Evolutionary conservation across 2,888 invertebrate genomes (phyloP).

Genomic region (Crocallis elinguaria): DNA sequence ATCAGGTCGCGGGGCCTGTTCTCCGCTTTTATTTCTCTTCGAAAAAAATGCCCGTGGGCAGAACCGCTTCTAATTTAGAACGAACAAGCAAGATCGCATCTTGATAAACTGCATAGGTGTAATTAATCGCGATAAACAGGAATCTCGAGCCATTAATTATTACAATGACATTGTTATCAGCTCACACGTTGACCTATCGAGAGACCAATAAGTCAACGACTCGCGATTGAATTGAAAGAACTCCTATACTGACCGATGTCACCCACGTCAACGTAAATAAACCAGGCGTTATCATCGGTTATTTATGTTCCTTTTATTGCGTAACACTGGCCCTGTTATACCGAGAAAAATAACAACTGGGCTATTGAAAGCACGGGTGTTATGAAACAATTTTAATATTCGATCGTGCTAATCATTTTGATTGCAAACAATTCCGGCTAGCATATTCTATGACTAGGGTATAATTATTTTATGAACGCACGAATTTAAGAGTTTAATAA

Average conservation of each 20-base stretch:
- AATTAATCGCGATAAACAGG: constrained; percentile 50
- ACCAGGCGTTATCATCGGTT: constrained; percentile 43
- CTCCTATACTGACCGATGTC: constrained; percentile 54
- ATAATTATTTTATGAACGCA: too few species aligned
- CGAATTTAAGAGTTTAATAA: too few species aligned
- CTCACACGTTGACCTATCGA: constrained; percentile 64
- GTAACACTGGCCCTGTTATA: constrained; percentile 37
- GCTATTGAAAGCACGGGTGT: too few species aligned
- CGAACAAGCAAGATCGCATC: constrained; percentile 18
- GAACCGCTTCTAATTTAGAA: constrained; percentile 56
- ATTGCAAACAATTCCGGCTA: too few species aligned
- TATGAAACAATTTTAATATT: not conserved
- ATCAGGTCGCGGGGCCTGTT: constrained; percentile 65
- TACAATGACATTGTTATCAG: constrained; percentile 73
- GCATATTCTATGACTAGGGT: too few species aligned
- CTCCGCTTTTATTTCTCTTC: constrained; percentile 56
- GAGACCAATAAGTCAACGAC: constrained; percentile 74
- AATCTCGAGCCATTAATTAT: constrained; percentile 51
- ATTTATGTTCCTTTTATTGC: constrained; percentile 48
- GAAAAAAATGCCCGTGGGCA: constrained; percentile 58
- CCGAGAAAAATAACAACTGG: not conserved
- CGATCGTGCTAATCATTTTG: too few species aligned
- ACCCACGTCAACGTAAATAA: constrained; percentile 43
- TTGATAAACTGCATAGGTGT: constrained; percentile 33
- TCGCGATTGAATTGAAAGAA: constrained; percentile 62